These are phyloP conservation scores for Molossus molossus DNA, from an alignment of 2,797 vertebrate genomes.

Conservation along the genomic window DNA sequence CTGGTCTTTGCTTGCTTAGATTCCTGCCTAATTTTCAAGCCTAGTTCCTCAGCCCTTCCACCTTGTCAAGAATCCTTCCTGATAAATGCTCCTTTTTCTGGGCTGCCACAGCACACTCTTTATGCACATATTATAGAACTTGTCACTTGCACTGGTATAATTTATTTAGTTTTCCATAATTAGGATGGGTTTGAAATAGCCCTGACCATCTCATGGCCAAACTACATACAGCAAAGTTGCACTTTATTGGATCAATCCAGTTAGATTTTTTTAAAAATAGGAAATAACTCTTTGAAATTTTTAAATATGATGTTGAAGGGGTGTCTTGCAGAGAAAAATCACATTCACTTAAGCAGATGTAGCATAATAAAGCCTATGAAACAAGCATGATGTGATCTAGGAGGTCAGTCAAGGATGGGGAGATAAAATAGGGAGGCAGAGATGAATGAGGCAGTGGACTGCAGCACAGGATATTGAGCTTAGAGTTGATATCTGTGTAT, in stretches of 20 bases:
- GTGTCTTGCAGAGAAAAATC: not conserved
- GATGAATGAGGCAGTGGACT: not conserved
- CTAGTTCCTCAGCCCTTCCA: not conserved
- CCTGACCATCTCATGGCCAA: not conserved
- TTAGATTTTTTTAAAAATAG: slow-evolving; percentile 4
- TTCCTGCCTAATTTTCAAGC: not conserved
- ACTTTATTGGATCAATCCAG: not conserved
- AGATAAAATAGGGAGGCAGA: not conserved
- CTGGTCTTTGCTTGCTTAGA: not conserved
- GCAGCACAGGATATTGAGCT: not conserved
- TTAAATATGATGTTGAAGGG: slow-evolving; percentile 19
- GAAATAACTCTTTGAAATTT: not conserved
- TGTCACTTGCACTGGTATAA: not conserved
- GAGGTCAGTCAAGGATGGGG: not conserved
- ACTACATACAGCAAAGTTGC: not conserved
- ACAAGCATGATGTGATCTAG: not conserved
- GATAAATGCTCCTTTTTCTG: not conserved
- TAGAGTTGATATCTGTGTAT: not conserved
- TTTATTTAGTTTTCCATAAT: not conserved
- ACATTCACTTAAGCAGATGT: not conserved
- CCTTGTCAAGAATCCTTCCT: not conserved
- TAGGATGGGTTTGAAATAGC: slow-evolving; percentile 10
- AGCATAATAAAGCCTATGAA: not conserved
- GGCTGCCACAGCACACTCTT: not conserved
- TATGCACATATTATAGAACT: not conserved